Evolutionary conservation across 2,888 invertebrate species (phyloP).

Genomic region (Imbricaverruca yamaguchii): DNA sequence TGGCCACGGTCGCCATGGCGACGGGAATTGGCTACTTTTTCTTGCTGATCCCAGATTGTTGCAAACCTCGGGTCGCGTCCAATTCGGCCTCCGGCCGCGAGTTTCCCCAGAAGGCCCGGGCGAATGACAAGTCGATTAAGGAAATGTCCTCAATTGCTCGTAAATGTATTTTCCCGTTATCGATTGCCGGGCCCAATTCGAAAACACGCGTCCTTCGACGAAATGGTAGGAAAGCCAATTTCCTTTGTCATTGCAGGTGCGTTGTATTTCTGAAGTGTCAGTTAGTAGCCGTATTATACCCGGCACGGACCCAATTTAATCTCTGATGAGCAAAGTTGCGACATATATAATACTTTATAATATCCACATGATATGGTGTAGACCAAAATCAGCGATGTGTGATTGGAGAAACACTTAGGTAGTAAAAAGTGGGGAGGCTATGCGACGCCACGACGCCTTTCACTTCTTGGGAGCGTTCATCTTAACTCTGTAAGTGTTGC

Average conservation of each 20-base stretch:
- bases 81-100: not conserved
- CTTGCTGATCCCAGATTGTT: slow-evolving; percentile 11
- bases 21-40: slow-evolving; percentile 11
- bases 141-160: not conserved
- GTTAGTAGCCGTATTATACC: not conserved
- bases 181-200: not conserved
- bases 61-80: not conserved
- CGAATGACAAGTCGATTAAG: not conserved
- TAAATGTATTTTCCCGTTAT: not conserved
- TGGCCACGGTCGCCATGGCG: not conserved
- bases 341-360: too few relatives aligned
- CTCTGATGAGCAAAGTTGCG: too few relatives aligned
- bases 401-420: too few relatives aligned
- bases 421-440: too few relatives aligned
- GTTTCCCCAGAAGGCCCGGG: not conserved
- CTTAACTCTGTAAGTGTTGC: too few relatives aligned
- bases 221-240: too few relatives aligned
- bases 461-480: too few relatives aligned
- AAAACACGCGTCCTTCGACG: not conserved
- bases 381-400: too few relatives aligned
- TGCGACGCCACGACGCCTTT: too few relatives aligned
- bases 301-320: not conserved
- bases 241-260: too few relatives aligned
- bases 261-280: too few relatives aligned
- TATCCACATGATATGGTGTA: too few relatives aligned